Evolutionary conservation across 2,113 vertebrate species (phyloP).

Genomic region (Cranoglanis bouderius): DNA sequence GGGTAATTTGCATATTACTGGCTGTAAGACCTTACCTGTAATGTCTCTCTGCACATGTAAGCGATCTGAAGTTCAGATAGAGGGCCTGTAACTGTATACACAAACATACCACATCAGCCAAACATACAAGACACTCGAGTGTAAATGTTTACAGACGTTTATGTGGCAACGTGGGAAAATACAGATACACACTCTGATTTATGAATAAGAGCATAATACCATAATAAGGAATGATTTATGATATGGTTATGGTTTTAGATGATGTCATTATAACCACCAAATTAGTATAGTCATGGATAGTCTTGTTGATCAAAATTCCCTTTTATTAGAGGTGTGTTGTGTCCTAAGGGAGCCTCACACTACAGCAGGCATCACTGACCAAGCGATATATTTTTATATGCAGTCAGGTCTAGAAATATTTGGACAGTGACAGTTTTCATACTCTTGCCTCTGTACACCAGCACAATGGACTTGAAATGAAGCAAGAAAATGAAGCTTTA

Average conservation of each 20-base stretch:
- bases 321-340: background rate
- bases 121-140: background rate
- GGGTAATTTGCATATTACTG: background rate
- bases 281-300: background rate
- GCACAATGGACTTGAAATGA: no score
- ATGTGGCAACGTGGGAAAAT: background rate
- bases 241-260: background rate
- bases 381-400: background rate
- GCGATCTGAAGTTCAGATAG: constrained; percentile 93
- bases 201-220: background rate
- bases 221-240: background rate
- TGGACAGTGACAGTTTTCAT: background rate
- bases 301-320: background rate
- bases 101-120: background rate
- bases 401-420: background rate
- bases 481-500: no score
- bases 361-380: background rate
- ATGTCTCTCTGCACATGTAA: constrained; percentile 93
- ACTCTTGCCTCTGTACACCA: no score
- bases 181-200: background rate
- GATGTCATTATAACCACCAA: background rate
- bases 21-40: constrained; percentile 80
- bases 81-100: constrained; percentile 87
- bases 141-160: background rate
- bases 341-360: background rate